Evolutionary conservation across 1,140 invertebrate species (phyloP), one percentile per base, ranked within the genome.

Genomic region (Hetaerina americana): DNA sequence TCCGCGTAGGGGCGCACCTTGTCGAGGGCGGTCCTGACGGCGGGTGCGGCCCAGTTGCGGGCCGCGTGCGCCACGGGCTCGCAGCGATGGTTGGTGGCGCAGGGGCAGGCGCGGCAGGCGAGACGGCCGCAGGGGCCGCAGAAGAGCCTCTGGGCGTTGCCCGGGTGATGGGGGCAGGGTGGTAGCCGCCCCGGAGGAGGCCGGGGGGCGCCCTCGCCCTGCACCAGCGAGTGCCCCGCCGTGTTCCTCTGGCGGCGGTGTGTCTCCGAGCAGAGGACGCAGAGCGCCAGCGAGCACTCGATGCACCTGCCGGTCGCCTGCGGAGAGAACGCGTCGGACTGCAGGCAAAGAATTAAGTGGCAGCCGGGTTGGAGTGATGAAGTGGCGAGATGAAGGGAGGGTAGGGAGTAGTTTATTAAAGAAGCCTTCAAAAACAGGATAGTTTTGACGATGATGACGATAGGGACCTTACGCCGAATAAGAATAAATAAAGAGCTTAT

Each of bases 201-300:
- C 18, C 57, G 57, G 26, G 66, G 69, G 6, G 29, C 10, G 18
- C 77, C 79, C 26, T 81, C 82, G 71, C 81, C 79, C 77, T 79
- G 80, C 25, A 75, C 74, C n/a, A 83, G 76, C 6, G 73, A 75
- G 74, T 83, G 82, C 25, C 75, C 71, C 68, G 76, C 72, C 18
- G 73, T 77, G 24, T 72, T 68, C 67, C 79, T 75, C 74, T 77
- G 76, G 71, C 79, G 74, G 49, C 79, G 75, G 71, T 84, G 83
- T 68, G 81, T 77, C 27, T 75, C 73, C 5, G 77, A 78, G 69
- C 83, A 84, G 26, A 80, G 76, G n/a, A 73, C 72, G 72, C 83
- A 84, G 28, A 83, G 80, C 74, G 82, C 83, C 31, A 80, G 74
- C 0, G 81, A 77, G 72, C 83, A 84, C 6, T 77, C 78, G 18